Conservation (phyloP, 2,113 vertebrate species). For the Pavo muticus region DNA sequence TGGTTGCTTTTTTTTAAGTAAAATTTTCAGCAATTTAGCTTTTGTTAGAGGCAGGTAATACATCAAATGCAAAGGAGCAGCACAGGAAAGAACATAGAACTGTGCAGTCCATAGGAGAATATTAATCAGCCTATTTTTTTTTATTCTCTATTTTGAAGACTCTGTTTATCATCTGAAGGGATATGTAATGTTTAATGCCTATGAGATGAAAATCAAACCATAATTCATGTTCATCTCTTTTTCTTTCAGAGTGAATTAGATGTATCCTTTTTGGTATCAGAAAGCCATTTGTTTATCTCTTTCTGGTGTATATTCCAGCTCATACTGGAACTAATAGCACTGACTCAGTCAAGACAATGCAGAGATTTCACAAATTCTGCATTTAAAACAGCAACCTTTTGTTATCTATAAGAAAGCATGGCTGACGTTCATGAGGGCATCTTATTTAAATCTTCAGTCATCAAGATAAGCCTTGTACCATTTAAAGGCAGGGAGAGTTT, state of each 20-base stretch:
- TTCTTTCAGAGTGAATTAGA: slow-evolving; percentile 94
- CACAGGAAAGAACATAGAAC: background rate
- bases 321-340: background rate
- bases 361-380: background rate
- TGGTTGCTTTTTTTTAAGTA: background rate
- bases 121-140: background rate
- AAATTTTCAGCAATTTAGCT: background rate
- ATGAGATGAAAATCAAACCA: background rate
- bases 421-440: background rate
- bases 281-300: background rate
- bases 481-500: background rate
- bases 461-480: background rate
- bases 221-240: slow-evolving; percentile 24
- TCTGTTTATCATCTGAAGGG: background rate
- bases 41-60: background rate
- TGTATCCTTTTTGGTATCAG: slow-evolving; percentile 89
- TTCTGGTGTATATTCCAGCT: background rate
- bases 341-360: background rate
- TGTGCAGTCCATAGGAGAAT: background rate
- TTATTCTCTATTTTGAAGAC: background rate
- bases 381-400: background rate
- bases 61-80: background rate
- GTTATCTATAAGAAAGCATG: background rate
- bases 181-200: background rate
- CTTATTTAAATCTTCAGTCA: background rate